phyloP scores from a whole-genome alignment of 2,797 vertebrate genomes.

The Acestrorhynchus altus region DNA sequence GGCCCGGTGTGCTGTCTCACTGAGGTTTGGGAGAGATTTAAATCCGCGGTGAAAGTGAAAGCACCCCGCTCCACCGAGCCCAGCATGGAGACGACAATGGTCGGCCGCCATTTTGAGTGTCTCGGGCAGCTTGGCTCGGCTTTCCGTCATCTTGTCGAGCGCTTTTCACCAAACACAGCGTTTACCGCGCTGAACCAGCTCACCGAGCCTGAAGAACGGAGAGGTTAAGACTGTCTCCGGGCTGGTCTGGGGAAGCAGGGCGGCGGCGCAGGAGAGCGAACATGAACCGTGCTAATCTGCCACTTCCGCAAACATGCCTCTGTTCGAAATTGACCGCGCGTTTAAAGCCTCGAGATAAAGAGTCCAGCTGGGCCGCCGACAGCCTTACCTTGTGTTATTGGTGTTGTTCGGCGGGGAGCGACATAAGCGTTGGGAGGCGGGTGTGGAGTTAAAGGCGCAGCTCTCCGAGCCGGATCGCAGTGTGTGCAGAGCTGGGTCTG shows the following conservation, averaged over 20 bases:
- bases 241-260: background rate
- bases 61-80: background rate
- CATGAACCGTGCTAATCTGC: slow-evolving; percentile 26
- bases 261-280: slow-evolving; percentile 34
- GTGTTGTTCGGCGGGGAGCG: slow-evolving; percentile 45
- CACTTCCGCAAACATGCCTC: slow-evolving; percentile 66
- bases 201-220: background rate
- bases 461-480: slow-evolving; percentile 56
- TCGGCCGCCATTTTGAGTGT: slow-evolving; percentile 65
- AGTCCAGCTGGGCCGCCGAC: background rate
- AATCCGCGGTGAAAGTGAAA: background rate
- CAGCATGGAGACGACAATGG: slow-evolving; percentile 56
- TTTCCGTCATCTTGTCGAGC: slow-evolving; percentile 47
- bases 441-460: slow-evolving; percentile 50
- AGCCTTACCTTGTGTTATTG: slow-evolving; percentile 56
- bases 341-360: slow-evolving; percentile 32
- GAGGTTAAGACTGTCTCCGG: background rate
- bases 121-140: slow-evolving; percentile 41
- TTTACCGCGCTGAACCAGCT: slow-evolving; percentile 18
- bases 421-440: slow-evolving; percentile 55
- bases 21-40: too few species aligned
- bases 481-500: slow-evolving; percentile 27
- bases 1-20: too few species aligned
- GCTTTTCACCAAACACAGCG: slow-evolving; percentile 19
- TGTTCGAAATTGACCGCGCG: slow-evolving; percentile 61